These are phyloP conservation scores for Darevskia mixta DNA, from an alignment of 2,797 vertebrate species.

Conservation along the genomic window DNA sequence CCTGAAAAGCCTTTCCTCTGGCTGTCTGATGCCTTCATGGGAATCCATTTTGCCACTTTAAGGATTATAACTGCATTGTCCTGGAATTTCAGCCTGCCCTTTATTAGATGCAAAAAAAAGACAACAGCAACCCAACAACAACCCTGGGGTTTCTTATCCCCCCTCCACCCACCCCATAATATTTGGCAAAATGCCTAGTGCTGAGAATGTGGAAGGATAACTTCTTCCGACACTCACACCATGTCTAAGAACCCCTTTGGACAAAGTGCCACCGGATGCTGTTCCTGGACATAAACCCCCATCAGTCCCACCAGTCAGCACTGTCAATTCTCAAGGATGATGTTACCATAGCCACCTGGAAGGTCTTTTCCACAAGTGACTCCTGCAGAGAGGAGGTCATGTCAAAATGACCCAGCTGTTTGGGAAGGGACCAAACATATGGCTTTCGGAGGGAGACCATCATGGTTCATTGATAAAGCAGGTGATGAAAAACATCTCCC, in stretches of 20 bases:
- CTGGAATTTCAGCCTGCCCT: constrained; percentile 38
- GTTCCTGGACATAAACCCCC: too few species aligned
- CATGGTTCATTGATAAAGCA: neutral
- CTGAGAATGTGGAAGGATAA: neutral
- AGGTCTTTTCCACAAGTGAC: neutral
- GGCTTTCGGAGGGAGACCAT: neutral
- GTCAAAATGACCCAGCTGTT: neutral
- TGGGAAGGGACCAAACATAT: neutral
- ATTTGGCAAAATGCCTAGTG: constrained; percentile 19
- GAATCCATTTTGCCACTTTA: constrained; percentile 42
- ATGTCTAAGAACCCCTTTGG: neutral
- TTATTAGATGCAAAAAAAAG: constrained; percentile 45
- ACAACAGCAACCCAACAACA: neutral
- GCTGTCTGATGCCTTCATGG: constrained; percentile 43
- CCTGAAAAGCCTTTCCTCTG: constrained; percentile 22
- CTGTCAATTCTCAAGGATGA: too few species aligned
- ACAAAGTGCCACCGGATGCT: too few species aligned
- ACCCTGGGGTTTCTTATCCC: neutral
- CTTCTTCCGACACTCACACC: too few species aligned
- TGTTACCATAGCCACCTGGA: neutral
- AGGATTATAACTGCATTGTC: constrained; percentile 28
- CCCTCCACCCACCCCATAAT: neutral
- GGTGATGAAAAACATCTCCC: too few species aligned
- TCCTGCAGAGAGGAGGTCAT: neutral
- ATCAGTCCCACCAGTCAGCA: too few species aligned